Conservation (phyloP, 2,888 invertebrate species). For the Scrobipalpa costella region DNA sequence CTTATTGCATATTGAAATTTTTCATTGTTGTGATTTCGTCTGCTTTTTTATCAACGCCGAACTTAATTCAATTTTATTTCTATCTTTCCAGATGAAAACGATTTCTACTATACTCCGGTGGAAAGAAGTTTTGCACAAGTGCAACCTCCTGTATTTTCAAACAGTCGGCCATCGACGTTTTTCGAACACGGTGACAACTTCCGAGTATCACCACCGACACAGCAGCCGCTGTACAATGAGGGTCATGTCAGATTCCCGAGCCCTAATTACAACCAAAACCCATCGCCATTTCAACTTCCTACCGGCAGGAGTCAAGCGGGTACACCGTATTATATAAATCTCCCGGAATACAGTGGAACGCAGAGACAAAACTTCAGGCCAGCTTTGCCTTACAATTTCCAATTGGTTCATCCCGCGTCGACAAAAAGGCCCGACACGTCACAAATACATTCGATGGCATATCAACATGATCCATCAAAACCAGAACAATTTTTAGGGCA, state of each 20-base stretch:
- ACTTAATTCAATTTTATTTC: conserved; percentile 27
- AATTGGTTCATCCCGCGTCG: conserved; percentile 71
- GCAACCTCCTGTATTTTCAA: conserved; percentile 72
- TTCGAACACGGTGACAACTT: conserved; percentile 67
- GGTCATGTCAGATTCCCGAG: conserved; percentile 68
- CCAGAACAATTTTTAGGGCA: conserved; percentile 83
- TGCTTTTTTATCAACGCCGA: not conserved
- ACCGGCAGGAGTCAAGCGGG: conserved; percentile 75
- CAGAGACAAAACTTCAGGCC: conserved; percentile 70
- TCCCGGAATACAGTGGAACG: conserved; percentile 66
- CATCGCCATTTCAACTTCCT: conserved; percentile 74
- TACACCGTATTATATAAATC: conserved; percentile 71
- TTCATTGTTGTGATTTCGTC: not conserved
- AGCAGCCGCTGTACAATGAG: conserved; percentile 64
- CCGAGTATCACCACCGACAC: conserved; percentile 58
- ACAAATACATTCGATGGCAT: conserved; percentile 79
- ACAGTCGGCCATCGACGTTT: conserved; percentile 62
- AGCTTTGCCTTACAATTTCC: conserved; percentile 69
- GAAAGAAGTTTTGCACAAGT: conserved; percentile 79
- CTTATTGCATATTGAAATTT: not conserved
- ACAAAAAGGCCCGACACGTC: conserved; percentile 80
- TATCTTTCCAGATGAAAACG: conserved; percentile 73
- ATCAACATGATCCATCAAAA: conserved; percentile 82
- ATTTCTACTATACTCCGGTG: conserved; percentile 73
- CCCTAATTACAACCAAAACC: conserved; percentile 76